Evolutionary conservation across 2,888 invertebrate genomes (phyloP), one percentile per base, ranked within the genome.

Genomic region (Hyalella azteca): DNA sequence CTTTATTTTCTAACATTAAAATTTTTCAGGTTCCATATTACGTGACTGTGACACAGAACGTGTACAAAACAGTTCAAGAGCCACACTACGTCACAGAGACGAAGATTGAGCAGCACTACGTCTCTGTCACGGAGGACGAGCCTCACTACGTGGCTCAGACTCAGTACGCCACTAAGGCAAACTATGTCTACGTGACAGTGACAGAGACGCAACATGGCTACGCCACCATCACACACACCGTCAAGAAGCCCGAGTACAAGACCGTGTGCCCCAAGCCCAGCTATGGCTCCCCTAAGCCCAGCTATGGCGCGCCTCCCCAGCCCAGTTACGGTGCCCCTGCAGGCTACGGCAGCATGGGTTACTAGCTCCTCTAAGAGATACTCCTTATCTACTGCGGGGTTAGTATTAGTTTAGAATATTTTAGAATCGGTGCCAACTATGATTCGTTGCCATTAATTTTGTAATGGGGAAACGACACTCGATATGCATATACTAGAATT

Each of bases 91-190:
- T 83, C 29, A 83, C 83, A 4, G 81, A 83, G 78, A 83, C 83
- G 29, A 83, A 83, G 75, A 78, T 83, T 29, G 83, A 83, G 39
- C 83, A 83, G 73, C 80, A 85, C 48, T 83, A 85, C 78, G 82
- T 83, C 73, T 81, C 83, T 0, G 81, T 81, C 9, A 81, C 85
- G 5, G 80, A 82, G 48, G 81, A 85, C 54, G 82, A 82, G 75
- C 83, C 85, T 15, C 81, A 83, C 77, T 85, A 85, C 79, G 83
- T 81, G 59, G 82, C 85, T 49, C 76, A 85, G 77, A 85, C 83
- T 66, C 54, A 83, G 40, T 48, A 75, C 59, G 73, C 83, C 29
- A 85, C 85, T 66, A 79, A 83, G 26, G 78, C 80, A 26, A 78
- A 81, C 73, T 39, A 81, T 32, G 79, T 79, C 48, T 81, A 83